Evolutionary conservation across 2,113 vertebrate genomes (phyloP).

Genomic region (Atrichornis clamosus): DNA sequence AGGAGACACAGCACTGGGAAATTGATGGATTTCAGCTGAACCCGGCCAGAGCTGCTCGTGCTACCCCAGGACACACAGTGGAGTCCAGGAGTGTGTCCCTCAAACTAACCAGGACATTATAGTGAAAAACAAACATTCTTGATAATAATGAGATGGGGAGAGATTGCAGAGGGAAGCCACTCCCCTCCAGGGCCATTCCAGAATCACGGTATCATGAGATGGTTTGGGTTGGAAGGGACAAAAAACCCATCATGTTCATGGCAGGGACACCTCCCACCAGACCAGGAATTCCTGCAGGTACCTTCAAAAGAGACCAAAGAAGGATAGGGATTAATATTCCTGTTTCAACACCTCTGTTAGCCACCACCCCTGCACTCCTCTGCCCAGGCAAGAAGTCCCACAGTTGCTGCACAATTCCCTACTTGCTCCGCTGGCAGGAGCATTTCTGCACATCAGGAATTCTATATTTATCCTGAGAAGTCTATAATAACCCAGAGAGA

Average conservation of each 20-base stretch:
- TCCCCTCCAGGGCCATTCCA: neutral
- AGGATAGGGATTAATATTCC: neutral
- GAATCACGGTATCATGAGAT: neutral
- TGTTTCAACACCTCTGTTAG: neutral
- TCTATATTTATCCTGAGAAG: constrained; percentile 57
- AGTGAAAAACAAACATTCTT: neutral
- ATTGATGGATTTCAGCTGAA: neutral
- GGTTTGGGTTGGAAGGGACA: neutral
- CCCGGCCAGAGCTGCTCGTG: neutral
- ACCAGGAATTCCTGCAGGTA: neutral
- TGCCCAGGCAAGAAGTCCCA: constrained; percentile 10
- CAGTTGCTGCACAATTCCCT: constrained; percentile 19
- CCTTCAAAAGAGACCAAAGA: neutral
- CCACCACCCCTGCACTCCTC: neutral
- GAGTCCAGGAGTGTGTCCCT: rapidly evolving
- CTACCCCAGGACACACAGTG: neutral
- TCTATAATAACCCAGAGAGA: constrained; percentile 6
- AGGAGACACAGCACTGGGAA: neutral
- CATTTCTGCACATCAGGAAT: constrained; percentile 30
- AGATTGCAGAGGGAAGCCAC: neutral
- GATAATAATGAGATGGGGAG: neutral
- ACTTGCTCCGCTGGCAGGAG: neutral
- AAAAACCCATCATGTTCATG: neutral
- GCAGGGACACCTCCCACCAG: neutral
- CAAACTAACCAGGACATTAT: neutral